Conservation (phyloP, 2,888 invertebrate genomes). For the Thecocarcelia acutangulata region DNA sequence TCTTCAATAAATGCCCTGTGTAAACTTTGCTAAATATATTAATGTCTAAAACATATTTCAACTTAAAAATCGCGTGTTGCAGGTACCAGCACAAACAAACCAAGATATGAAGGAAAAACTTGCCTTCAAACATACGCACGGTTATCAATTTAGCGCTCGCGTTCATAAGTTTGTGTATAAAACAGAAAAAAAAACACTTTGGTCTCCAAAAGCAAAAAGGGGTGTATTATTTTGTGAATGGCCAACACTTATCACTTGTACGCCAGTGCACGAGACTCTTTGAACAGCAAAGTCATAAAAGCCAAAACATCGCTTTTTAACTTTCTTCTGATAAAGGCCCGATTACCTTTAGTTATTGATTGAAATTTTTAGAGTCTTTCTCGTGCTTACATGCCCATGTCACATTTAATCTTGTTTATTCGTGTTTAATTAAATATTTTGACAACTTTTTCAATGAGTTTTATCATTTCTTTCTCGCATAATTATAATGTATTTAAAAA, state of each 20-base stretch:
- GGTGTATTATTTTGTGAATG: slow-evolving; percentile 60
- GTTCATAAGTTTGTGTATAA: slow-evolving; percentile 20
- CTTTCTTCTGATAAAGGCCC: slow-evolving; percentile 21
- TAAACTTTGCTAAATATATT: slow-evolving; percentile 30
- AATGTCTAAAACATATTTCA: slow-evolving; percentile 27
- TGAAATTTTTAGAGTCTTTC: neutral
- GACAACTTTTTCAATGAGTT: slow-evolving; percentile 48
- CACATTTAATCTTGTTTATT: slow-evolving; percentile 51
- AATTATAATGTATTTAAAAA: slow-evolving; percentile 27
- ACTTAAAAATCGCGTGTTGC: slow-evolving; percentile 64
- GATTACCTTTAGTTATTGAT: neutral
- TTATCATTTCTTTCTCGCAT: slow-evolving; percentile 6
- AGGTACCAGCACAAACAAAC: neutral
- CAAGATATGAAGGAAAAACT: neutral
- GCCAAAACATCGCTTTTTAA: slow-evolving; percentile 21
- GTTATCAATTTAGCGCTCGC: slow-evolving; percentile 65
- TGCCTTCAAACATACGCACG: slow-evolving; percentile 16
- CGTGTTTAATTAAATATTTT: slow-evolving; percentile 59
- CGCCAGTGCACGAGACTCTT: neutral
- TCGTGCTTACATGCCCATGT: slow-evolving; percentile 29
- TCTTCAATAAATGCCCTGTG: slow-evolving; percentile 28
- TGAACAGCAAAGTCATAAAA: neutral
- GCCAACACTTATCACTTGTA: slow-evolving; percentile 64
- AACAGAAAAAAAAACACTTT: neutral
- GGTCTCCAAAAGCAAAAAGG: slow-evolving; percentile 52